Conservation (phyloP, 2,797 vertebrate species). For the Eidolon dupreanum region DNA sequence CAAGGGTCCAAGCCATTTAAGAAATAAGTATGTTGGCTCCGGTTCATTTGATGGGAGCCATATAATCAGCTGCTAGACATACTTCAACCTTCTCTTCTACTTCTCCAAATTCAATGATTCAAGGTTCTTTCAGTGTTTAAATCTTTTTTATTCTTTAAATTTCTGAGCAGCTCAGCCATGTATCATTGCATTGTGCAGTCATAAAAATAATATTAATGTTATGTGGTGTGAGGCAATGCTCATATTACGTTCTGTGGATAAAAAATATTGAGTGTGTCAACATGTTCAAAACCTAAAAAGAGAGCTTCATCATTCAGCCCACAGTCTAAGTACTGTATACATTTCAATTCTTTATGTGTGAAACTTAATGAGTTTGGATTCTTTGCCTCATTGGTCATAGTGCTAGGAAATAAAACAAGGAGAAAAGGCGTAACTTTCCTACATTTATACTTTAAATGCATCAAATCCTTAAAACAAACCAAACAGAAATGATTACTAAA, state of each 20-base stretch:
- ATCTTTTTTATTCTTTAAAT: conserved; percentile 72
- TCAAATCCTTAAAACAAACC: conserved; percentile 82
- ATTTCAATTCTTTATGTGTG: conserved; percentile 83
- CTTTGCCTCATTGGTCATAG: conserved; percentile 86
- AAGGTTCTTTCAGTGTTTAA: conserved; percentile 41
- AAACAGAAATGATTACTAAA: conserved; percentile 81
- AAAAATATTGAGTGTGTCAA: conserved; percentile 69
- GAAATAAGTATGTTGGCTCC: background rate
- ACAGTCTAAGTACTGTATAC: conserved; percentile 50
- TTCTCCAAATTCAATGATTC: conserved; percentile 16
- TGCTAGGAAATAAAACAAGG: conserved; percentile 83
- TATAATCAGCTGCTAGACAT: background rate
- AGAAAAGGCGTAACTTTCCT: conserved; percentile 73
- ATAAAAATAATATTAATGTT: conserved; percentile 74
- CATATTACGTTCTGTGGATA: background rate
- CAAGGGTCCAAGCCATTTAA: background rate
- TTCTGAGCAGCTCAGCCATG: conserved; percentile 55
- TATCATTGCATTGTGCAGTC: conserved; percentile 4
- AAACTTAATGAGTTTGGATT: conserved; percentile 85
- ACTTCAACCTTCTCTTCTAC: background rate
- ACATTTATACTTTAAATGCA: conserved; percentile 80
- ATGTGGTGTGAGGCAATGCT: background rate
- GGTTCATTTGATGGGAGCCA: background rate
- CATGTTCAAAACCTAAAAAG: conserved; percentile 72
- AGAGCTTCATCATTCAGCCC: conserved; percentile 69